phyloP scores from a whole-genome alignment of 2,888 invertebrate genomes.

The Sesia apiformis region DNA sequence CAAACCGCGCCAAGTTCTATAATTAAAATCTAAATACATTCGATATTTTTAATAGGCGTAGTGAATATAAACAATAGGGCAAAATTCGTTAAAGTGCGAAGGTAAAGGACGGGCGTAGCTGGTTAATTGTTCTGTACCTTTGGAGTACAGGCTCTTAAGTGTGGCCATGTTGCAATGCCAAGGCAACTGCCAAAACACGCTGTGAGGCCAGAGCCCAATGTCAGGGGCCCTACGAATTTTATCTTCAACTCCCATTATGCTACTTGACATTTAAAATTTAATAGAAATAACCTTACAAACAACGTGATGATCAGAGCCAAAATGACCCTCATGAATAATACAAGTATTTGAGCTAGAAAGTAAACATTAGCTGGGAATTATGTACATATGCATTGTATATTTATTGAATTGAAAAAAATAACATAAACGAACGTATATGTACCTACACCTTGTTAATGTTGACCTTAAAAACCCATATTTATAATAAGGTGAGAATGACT shows the following conservation, averaged over 20 bases:
- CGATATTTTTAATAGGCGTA: slow-evolving; percentile 14
- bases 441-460: no score
- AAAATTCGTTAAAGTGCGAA: slow-evolving; percentile 19
- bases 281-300: no score
- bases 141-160: slow-evolving; percentile 35
- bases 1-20: slow-evolving; percentile 26
- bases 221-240: slow-evolving; percentile 51
- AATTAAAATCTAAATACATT: slow-evolving; percentile 24
- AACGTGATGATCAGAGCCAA: no score
- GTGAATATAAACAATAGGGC: slow-evolving; percentile 3
- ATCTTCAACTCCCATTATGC: background rate
- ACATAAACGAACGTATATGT: no score
- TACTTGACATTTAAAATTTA: no score
- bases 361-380: no score
- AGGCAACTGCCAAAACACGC: slow-evolving; percentile 65
- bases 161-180: slow-evolving; percentile 59
- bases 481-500: no score
- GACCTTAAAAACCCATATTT: no score
- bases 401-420: no score
- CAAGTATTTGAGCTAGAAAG: no score
- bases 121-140: slow-evolving; percentile 33
- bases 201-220: slow-evolving; percentile 60
- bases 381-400: no score
- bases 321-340: no score
- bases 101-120: slow-evolving; percentile 28